Conservation (phyloP, 2,113 vertebrate species). For the Rissa tridactyla region DNA sequence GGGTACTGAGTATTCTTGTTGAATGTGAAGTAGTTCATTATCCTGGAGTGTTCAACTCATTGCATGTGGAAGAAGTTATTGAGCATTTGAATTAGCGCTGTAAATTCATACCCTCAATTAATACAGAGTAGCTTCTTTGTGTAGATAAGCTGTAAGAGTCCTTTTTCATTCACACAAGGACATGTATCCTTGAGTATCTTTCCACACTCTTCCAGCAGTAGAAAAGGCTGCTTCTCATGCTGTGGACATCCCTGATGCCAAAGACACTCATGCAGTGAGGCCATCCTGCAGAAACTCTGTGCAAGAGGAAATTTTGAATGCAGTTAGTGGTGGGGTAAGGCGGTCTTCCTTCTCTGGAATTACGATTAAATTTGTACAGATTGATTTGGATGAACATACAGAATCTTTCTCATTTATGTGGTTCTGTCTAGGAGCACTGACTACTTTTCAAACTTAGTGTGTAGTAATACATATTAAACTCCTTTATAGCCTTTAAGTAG, state of each 20-base stretch:
- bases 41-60: not conserved
- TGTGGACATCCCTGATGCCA: not conserved
- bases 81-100: not conserved
- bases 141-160: not conserved
- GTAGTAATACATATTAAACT: not conserved
- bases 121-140: not conserved
- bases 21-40: not conserved
- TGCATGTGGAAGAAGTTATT: fast-evolving
- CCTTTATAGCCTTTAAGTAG: not conserved
- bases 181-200: not conserved
- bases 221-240: not conserved
- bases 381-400: not conserved
- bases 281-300: not conserved
- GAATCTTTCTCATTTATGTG: not conserved
- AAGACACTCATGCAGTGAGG: not conserved
- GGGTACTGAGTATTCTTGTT: not conserved
- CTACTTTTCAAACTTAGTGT: not conserved
- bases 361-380: not conserved
- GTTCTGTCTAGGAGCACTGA: not conserved
- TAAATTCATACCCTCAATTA: not conserved
- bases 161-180: not conserved
- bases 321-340: not conserved
- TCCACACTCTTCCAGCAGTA: not conserved
- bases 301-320: not conserved
- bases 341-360: not conserved